phyloP scores from a whole-genome alignment of 2,797 vertebrate species.

The Gallinago stenura region DNA sequence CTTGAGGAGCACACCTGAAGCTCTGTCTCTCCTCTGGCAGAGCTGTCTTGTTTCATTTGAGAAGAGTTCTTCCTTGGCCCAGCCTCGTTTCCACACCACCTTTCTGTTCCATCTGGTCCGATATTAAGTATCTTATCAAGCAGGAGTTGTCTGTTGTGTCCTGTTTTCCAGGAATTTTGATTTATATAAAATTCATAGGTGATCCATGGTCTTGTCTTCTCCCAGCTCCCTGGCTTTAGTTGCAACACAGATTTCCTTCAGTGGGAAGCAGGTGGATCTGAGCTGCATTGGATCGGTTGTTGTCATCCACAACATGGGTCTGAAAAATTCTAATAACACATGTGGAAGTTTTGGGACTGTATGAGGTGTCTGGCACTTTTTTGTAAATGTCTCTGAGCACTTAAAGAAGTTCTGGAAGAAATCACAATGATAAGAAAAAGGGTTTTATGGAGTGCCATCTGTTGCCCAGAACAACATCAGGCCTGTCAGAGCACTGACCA shows the following conservation, averaged over 20 bases:
- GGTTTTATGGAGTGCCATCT: neutral
- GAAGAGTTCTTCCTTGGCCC: neutral
- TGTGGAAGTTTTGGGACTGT: neutral
- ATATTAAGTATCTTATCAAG: neutral
- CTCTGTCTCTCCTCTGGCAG: neutral
- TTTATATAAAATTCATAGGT: neutral
- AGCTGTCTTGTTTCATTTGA: neutral
- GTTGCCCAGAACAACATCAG: neutral
- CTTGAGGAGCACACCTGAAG: neutral
- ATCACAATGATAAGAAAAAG: neutral
- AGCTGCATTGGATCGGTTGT: rapidly evolving
- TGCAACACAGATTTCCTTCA: neutral
- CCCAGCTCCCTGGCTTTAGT: neutral
- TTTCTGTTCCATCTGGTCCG: neutral
- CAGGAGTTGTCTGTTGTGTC: neutral
- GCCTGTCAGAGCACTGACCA: neutral
- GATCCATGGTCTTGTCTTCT: neutral
- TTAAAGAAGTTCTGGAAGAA: neutral
- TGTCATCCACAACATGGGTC: neutral
- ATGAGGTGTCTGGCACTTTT: neutral
- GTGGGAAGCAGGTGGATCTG: neutral
- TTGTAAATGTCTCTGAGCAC: neutral
- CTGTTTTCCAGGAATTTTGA: neutral
- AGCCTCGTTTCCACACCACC: neutral
- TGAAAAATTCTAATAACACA: neutral